Conservation (phyloP, 2,888 invertebrate species). For the Agrilus mali region DNA sequence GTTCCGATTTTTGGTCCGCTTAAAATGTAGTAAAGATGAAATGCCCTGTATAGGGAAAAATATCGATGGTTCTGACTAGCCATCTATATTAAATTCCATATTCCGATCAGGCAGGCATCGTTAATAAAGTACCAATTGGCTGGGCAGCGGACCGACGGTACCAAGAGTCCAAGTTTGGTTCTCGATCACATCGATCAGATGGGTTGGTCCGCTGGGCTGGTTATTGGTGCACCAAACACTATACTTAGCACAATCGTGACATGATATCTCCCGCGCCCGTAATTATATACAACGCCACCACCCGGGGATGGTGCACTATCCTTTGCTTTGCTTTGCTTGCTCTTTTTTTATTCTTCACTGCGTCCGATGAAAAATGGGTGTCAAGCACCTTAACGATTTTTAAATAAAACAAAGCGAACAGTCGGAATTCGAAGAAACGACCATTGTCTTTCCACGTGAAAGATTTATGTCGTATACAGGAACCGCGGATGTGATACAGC, state of each 20-base stretch:
- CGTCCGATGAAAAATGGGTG: not conserved
- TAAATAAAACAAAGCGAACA: not conserved
- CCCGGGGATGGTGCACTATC: constrained; percentile 9
- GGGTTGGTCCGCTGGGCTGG: constrained; percentile 25
- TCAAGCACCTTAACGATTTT: not conserved
- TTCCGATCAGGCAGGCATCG: constrained; percentile 24
- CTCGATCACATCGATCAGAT: constrained; percentile 10
- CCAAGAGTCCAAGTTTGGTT: constrained; percentile 12
- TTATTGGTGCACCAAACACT: constrained; percentile 35
- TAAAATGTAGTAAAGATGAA: too few relatives aligned
- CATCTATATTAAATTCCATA: constrained; percentile 23
- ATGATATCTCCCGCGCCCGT: constrained; percentile 33
- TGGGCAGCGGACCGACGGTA: constrained; percentile 17
- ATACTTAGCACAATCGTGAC: constrained; percentile 37
- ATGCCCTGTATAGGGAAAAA: too few relatives aligned
- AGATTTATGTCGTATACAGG: too few relatives aligned
- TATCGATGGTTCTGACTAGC: not conserved
- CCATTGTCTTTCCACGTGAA: too few relatives aligned
- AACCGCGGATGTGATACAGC: too few relatives aligned
- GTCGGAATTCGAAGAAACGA: not conserved
- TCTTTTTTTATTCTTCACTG: constrained; percentile 3
- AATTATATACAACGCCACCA: constrained; percentile 27
- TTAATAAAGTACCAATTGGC: constrained; percentile 33
- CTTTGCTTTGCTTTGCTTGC: too few relatives aligned
- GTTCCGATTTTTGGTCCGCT: too few relatives aligned